A percentile compares a stretch with the other conserved stretches of the same genome.
phyloP scores from a whole-genome alignment of 2,888 invertebrate species.

The Alloscopus bannaensis region DNA sequence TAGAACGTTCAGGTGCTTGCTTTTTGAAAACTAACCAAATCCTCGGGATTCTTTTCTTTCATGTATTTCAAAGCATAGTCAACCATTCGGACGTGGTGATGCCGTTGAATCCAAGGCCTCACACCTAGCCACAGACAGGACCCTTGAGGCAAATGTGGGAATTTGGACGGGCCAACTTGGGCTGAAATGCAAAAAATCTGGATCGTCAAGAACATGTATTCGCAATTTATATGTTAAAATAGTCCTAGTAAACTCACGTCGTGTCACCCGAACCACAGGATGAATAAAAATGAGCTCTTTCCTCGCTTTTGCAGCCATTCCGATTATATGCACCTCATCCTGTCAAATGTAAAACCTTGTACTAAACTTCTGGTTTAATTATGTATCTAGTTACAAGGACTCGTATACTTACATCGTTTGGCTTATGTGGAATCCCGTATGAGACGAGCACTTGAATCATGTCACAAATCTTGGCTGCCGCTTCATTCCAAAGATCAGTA shows the following conservation, averaged over 20 bases:
- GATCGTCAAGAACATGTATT: neutral
- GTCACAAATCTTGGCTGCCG: constrained; percentile 31
- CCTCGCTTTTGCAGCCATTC: constrained; percentile 26
- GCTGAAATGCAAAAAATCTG: neutral
- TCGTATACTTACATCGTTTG: constrained; percentile 21
- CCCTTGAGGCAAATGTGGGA: constrained; percentile 32
- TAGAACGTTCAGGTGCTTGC: no score
- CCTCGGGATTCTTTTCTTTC: constrained; percentile 32
- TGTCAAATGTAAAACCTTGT: no score
- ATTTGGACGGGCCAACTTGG: constrained; percentile 19
- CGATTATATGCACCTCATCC: neutral
- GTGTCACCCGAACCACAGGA: constrained; percentile 29
- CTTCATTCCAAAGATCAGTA: constrained; percentile 38
- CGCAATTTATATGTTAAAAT: neutral
- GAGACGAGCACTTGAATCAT: constrained; percentile 44
- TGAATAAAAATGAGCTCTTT: constrained; percentile 33
- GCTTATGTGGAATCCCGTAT: constrained; percentile 7
- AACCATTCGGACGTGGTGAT: constrained; percentile 62
- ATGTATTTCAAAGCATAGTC: constrained; percentile 51
- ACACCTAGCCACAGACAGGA: constrained; percentile 37
- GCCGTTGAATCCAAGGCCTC: constrained; percentile 46
- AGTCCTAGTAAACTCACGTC: neutral
- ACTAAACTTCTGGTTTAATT: no score
- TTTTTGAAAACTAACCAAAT: no score
- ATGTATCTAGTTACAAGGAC: no score